Percentiles rank a stretch among this genome's conserved stretches.
Evolutionary conservation across 2,113 vertebrate species (phyloP).

Genomic region (Prolemur simus): DNA sequence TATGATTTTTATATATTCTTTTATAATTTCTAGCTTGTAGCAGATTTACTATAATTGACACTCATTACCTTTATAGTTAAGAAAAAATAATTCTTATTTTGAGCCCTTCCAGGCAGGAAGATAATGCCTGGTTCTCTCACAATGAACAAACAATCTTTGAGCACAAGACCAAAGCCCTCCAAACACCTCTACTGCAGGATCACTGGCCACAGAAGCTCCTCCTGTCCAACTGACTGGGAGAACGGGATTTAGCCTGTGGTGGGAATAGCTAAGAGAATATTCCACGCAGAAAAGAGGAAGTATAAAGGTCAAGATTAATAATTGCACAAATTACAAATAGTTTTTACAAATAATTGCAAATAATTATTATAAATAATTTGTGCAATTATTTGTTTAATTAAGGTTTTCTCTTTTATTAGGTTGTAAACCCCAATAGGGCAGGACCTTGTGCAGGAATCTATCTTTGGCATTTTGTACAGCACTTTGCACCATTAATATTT

Average conservation of each 20-base stretch:
- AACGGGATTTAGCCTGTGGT: background rate
- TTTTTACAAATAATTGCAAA: too few relatives aligned
- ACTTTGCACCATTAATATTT: conserved; percentile 26
- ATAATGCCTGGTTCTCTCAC: background rate
- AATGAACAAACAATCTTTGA: background rate
- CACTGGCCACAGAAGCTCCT: background rate
- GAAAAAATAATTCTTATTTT: background rate
- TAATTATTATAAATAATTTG: background rate
- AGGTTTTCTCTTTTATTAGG: conserved; percentile 29
- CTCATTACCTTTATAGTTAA: background rate
- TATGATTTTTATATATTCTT: background rate
- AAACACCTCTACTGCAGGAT: background rate
- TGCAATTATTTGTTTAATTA: conserved; percentile 50
- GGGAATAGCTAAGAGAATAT: background rate
- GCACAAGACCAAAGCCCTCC: background rate
- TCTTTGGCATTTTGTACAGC: background rate
- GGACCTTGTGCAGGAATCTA: background rate
- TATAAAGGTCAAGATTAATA: conserved; percentile 4
- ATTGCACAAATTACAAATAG: background rate
- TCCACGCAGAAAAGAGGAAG: background rate
- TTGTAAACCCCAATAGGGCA: background rate
- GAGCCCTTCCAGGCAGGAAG: background rate
- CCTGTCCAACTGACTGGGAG: background rate
- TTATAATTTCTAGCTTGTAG: background rate
- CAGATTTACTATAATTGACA: background rate